Base-by-base conservation (phyloP, 2,888 invertebrate species). In the Hyles lineata region DNA sequence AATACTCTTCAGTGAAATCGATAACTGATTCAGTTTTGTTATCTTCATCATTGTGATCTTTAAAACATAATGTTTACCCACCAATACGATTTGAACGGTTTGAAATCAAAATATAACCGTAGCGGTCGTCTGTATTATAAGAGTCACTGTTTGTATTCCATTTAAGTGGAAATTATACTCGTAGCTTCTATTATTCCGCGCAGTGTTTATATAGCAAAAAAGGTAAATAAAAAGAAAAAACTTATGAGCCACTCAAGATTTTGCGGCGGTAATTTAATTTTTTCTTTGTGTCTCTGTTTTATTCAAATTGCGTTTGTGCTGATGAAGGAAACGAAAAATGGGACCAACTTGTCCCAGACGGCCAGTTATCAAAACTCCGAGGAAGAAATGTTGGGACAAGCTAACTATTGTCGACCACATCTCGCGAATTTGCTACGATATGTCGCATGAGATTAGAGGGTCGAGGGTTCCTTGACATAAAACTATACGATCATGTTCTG, bases 201-300 rank as follows among this genome's bases (percentile, higher is more conserved):
- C 11, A 23, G 61, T 25, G 61, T 50, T 23, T 21, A 73, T 75
- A 74, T 74, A 71, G 74, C 60, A 76, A 80, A 80, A 78, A 32
- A 62, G 32, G 61, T 32, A 62, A 32, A 62, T 32, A 62, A 73
- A 74, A 72, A 77, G 76, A 76, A 61, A 76, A 74, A 76, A 77
- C 74, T 75, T 77, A 74, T 59, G 52, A 74, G 70, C 70, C 73
- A 61, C 76, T 70, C 15, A 71, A 77, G 75, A 78, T 78, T 76
- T 77, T 77, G 74, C 73, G 74, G 77, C 74, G 73, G 75, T 78
- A 78, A 84, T 80, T 83, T 81, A 79, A 82, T 83, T 83, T 82
- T 77, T 79, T 76, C 72, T 76, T 71, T 79, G 74, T 78, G 75
- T 78, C 75, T 79, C 74, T 71, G 76, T 77, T 78, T 77, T 74